Evolutionary conservation across 2,113 vertebrate genomes (phyloP).

Genomic region (Labeo rohita): DNA sequence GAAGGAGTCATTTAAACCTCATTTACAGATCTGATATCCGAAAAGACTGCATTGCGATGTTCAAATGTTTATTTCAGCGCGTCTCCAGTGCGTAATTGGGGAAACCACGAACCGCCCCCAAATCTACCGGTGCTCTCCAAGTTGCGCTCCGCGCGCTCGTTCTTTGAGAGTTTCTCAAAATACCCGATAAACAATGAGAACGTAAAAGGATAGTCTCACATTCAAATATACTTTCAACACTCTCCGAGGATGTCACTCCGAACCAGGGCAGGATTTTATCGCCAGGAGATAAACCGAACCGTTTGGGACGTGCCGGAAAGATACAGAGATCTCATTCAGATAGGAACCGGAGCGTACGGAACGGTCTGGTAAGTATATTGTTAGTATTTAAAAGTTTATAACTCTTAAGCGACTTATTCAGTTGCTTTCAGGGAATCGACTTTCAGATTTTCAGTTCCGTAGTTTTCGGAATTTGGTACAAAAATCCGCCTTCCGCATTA

Average conservation of each 20-base stretch:
- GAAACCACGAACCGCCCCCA: constrained; percentile 27
- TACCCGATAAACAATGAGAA: background rate
- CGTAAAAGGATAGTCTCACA: background rate
- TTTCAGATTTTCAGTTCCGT: background rate
- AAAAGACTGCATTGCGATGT: background rate
- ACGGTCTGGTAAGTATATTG: constrained; percentile 85
- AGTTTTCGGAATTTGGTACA: background rate
- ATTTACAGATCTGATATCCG: background rate
- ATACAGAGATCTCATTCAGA: constrained; percentile 86
- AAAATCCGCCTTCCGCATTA: background rate
- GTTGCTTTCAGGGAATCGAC: no score
- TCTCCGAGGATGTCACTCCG: constrained; percentile 67
- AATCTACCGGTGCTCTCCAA: background rate
- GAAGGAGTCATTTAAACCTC: background rate
- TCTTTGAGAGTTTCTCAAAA: background rate
- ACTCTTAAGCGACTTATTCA: background rate
- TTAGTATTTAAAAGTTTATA: background rate
- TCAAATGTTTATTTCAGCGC: background rate
- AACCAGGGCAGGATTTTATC: constrained; percentile 80
- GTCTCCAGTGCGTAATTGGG: background rate
- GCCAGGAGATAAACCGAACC: constrained; percentile 87
- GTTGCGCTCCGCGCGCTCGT: background rate
- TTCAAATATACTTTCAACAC: background rate
- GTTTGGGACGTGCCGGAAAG: constrained; percentile 88
- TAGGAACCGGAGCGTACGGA: constrained; percentile 92